phyloP scores from a whole-genome alignment of 35 echinoderm and acorn worm genomes.

The Heliocidaris tuberculata region DNA sequence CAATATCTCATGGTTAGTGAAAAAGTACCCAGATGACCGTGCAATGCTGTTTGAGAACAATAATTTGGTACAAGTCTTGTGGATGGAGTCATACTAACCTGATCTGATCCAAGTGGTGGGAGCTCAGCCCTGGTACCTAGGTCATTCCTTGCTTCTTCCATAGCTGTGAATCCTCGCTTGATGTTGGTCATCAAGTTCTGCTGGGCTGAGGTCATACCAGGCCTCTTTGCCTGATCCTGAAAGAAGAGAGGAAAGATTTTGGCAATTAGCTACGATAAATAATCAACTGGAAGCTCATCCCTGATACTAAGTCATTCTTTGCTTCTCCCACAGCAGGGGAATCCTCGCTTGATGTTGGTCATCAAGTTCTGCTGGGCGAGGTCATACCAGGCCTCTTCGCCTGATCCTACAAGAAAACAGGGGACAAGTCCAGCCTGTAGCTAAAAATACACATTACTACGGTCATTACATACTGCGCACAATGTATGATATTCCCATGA shows the following conservation, averaged over 20 bases:
- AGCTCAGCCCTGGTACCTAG: conserved; percentile 63
- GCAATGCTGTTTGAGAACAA: background rate
- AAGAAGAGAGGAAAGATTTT: background rate
- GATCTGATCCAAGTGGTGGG: conserved; percentile 62
- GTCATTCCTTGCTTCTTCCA: conserved; percentile 64
- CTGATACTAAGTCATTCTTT: conserved; percentile 53
- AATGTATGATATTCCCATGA: too few relatives aligned
- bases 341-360: conserved; percentile 66
- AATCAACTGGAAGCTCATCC: conserved; percentile 33
- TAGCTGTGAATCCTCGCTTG: conserved; percentile 68
- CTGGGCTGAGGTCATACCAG: conserved; percentile 86
- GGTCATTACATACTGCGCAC: too few relatives aligned
- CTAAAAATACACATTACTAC: too few relatives aligned
- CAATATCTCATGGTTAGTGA: too few relatives aligned
- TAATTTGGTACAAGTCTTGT: background rate
- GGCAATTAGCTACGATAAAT: background rate
- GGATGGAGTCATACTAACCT: conserved; percentile 27
- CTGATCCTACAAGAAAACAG: conserved; percentile 31
- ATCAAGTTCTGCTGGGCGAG: conserved; percentile 72
- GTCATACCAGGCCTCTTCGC: too few relatives aligned
- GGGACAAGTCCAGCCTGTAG: too few relatives aligned
- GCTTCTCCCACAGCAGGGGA: conserved; percentile 62
- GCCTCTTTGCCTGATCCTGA: conserved; percentile 73
- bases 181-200: conserved; percentile 78
- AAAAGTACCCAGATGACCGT: background rate